Base-by-base conservation (phyloP, 2,113 vertebrate genomes). In the Scophthalmus maximus region DNA sequence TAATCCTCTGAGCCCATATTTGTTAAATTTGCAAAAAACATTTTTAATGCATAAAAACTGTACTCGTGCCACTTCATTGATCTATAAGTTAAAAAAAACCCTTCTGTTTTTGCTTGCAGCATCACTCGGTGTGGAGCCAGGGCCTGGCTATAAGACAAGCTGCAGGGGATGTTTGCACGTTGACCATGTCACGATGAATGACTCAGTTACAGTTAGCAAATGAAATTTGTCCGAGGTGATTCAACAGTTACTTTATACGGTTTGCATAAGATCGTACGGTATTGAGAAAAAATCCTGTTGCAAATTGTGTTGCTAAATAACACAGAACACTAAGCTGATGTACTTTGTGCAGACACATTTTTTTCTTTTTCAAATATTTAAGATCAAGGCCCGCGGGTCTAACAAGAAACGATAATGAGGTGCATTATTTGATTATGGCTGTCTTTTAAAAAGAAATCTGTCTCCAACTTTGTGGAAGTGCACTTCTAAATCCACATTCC, bases 1-100 rank as follows among this genome's bases (percentile, higher is more conserved):
- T 75, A 82, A 73, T 72, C 62, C 32, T 64, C 34, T 6, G 27
- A 76, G 67, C 5, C 23, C 22, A 11, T 64, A 68, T 62, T 68
- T 73, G 47, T 73, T 73, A 59, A 62, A 46, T 44, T 68, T 36
- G 26, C 42, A n/a, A 47, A 27, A 47, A 40, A 34, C 26, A 30
- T 15, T 51, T 50, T 30, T 60, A 44, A 55, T 69, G 42, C 59
- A 65, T 73, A 55, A 59, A 50, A 55, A 55, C 20, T 42, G 15
- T 14, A n/a, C 27, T 71, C 22, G 8, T 34, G 40, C 55, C 67
- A 27, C n/a, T 51, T 58, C 40, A 60, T 53, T 61, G 32, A 68
- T 56, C 61, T 55, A 50, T 51, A 29, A 40, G 57, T 47, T 2
- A 49, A 49, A 49, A 40, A n/a, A 73, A 56, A 55, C 58, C 22